These are phyloP conservation scores for Hassar affinis DNA, from an alignment of 2,113 vertebrate genomes.

Conservation along the genomic window DNA sequence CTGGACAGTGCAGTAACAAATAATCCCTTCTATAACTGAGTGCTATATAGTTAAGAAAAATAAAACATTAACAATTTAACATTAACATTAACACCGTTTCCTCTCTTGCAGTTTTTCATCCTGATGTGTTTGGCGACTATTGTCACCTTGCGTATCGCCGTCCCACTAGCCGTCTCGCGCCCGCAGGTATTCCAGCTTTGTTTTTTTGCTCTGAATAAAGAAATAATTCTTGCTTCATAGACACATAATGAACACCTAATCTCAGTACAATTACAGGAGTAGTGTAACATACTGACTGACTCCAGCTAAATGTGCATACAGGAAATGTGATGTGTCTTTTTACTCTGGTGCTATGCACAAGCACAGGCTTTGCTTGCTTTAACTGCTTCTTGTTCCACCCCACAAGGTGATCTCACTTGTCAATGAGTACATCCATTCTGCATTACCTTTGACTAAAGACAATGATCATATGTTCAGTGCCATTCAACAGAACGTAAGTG, in stretches of 20 bases:
- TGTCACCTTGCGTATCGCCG: not conserved
- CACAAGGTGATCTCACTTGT: not conserved
- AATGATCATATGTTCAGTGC: fast-evolving
- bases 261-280: not conserved
- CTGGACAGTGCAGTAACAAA: too few species aligned
- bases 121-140: not conserved
- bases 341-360: not conserved
- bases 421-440: fast-evolving
- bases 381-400: not conserved
- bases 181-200: not conserved
- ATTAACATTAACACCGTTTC: not conserved
- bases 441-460: not conserved
- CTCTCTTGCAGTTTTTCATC: slow-evolving; percentile 31
- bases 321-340: not conserved
- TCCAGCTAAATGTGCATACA: not conserved
- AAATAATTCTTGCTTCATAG: not conserved
- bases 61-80: too few species aligned
- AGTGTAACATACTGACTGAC: too few species aligned
- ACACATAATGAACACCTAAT: not conserved
- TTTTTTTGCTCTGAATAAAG: not conserved
- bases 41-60: too few species aligned
- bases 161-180: not conserved
- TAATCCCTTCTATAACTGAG: too few species aligned
- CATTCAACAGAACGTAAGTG: not conserved
- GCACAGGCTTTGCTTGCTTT: not conserved